Conservation (phyloP, 2,113 vertebrate species). For the Crypturellus undulatus region DNA sequence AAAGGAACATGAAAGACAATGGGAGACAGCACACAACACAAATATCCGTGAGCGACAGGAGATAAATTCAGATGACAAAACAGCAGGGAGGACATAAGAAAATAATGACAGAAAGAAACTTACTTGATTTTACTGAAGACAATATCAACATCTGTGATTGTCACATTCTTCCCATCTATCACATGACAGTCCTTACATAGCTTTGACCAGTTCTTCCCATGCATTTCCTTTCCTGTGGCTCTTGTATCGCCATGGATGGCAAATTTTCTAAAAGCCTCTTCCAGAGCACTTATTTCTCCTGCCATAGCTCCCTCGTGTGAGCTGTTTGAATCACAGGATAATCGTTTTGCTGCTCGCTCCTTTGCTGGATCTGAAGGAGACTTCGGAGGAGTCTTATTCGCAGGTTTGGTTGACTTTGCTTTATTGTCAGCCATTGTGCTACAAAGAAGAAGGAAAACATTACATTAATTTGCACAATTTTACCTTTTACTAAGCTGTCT, state of each 20-base stretch:
- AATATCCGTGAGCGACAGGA: neutral
- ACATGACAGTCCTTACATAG: constrained; percentile 94
- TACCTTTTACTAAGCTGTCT: neutral
- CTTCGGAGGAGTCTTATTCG: constrained; percentile 74
- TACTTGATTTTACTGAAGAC: constrained; percentile 99
- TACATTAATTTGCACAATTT: neutral
- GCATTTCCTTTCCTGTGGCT: constrained; percentile 92
- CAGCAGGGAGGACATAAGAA: neutral
- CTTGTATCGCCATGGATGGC: constrained; percentile 93
- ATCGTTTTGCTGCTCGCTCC: constrained; percentile 72
- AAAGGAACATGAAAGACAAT: neutral
- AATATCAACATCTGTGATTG: constrained; percentile 95
- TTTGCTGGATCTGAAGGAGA: constrained; percentile 73
- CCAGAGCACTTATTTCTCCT: constrained; percentile 88
- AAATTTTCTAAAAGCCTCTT: constrained; percentile 92
- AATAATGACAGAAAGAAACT: constrained; percentile 29
- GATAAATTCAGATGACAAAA: neutral
- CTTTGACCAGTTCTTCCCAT: constrained; percentile 98
- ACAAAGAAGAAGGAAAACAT: constrained; percentile 26
- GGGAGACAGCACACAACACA: neutral
- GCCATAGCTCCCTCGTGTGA: constrained; percentile 82
- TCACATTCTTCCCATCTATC: constrained; percentile 92
- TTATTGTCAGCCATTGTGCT: constrained; percentile 79
- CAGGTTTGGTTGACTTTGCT: constrained; percentile 58
- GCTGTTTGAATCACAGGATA: constrained; percentile 84